Evolutionary conservation across 2,113 vertebrate species (phyloP).

Genomic region (Heptranchias perlo): DNA sequence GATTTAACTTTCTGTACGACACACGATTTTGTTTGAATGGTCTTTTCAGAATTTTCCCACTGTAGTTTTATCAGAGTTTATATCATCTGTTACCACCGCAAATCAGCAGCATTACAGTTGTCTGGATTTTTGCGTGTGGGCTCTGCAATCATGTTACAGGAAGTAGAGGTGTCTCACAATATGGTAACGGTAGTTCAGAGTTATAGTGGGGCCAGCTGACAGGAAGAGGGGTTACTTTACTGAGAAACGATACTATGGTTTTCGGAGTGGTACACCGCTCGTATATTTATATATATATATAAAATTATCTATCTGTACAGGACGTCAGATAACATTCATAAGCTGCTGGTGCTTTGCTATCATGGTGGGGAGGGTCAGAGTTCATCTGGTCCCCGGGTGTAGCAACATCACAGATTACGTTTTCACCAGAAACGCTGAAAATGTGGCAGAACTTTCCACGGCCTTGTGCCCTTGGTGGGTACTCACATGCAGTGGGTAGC

Average conservation of each 20-base stretch:
- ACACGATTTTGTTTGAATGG: neutral
- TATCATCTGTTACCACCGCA: neutral
- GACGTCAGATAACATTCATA: neutral
- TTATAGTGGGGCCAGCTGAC: neutral
- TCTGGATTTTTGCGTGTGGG: neutral
- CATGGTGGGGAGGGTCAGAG: neutral
- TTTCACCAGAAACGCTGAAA: neutral
- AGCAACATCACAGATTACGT: neutral
- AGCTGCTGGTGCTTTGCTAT: neutral
- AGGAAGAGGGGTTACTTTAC: neutral
- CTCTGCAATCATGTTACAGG: neutral
- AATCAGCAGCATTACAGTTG: neutral
- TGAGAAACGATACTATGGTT: neutral
- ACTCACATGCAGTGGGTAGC: neutral
- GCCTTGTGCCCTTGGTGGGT: neutral
- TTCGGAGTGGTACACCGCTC: too few species aligned
- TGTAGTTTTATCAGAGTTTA: neutral
- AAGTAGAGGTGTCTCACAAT: neutral
- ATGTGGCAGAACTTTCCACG: neutral
- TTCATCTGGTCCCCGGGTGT: neutral
- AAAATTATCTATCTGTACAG: neutral
- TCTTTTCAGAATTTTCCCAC: constrained; percentile 7
- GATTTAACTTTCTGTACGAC: neutral
- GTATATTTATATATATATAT: neutral
- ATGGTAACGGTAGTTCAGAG: neutral